phyloP scores from a whole-genome alignment of 2,113 vertebrate genomes.

The Rallus limicola region DNA sequence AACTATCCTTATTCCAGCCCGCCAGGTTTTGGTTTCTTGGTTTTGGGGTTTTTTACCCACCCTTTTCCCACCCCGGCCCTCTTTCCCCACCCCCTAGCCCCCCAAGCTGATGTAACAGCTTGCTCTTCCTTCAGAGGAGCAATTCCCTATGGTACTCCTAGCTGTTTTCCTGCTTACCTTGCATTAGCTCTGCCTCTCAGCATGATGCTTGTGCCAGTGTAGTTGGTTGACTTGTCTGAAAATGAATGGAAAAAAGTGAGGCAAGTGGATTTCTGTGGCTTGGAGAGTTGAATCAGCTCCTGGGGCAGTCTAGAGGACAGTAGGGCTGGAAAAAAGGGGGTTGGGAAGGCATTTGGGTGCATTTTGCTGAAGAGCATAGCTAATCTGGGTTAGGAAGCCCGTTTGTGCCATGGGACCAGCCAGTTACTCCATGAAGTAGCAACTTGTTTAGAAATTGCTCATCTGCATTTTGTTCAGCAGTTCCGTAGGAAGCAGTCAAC shows the following conservation, averaged over 20 bases:
- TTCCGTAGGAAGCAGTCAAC: neutral
- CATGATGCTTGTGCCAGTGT: fast-evolving
- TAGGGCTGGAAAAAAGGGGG: neutral
- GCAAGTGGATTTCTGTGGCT: neutral
- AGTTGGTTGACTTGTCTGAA: neutral
- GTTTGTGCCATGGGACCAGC: neutral
- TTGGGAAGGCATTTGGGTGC: fast-evolving
- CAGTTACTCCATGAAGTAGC: neutral
- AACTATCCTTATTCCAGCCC: too few species aligned
- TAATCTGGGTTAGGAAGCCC: neutral
- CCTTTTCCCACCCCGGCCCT: too few species aligned
- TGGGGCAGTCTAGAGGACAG: fast-evolving
- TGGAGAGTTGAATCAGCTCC: neutral
- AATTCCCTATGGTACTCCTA: neutral
- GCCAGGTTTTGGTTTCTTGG: too few species aligned
- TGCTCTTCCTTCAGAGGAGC: neutral
- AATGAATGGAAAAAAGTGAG: too few species aligned
- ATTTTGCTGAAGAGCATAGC: neutral
- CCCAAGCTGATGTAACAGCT: neutral
- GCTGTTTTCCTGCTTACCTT: neutral
- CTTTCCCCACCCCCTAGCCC: too few species aligned
- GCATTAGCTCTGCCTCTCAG: fast-evolving
- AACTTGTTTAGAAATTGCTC: neutral
- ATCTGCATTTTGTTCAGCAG: neutral
- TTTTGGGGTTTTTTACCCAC: too few species aligned